A percentile compares a stretch with the other conserved stretches of the same genome.
Conservation (phyloP, 1,140 invertebrate species). For the Drosophila nikananu region DNA sequence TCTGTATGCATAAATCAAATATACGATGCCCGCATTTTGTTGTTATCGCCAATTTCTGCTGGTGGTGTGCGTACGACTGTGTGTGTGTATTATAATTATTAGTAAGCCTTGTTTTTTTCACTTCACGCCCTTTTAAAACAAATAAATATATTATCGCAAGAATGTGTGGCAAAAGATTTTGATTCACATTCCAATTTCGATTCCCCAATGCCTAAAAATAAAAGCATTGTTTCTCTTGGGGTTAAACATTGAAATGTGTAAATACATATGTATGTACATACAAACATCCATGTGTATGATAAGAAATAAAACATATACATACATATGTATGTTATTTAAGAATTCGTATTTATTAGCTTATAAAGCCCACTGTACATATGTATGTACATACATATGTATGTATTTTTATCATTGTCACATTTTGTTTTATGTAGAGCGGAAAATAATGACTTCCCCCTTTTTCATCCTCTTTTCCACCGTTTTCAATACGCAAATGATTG, state of each 20-base stretch:
- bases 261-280: background rate
- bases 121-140: conserved; percentile 33
- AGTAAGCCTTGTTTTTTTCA: conserved; percentile 35
- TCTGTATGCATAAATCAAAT: conserved; percentile 30
- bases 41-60: conserved; percentile 39
- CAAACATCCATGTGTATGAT: background rate
- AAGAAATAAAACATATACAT: background rate
- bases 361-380: background rate
- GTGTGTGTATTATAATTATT: conserved; percentile 14
- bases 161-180: conserved; percentile 16
- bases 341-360: background rate
- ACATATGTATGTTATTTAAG: background rate
- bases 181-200: conserved; percentile 1
- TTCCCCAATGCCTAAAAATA: conserved; percentile 2
- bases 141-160: conserved; percentile 17
- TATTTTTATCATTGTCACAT: conserved; percentile 20
- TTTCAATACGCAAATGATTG: conserved; percentile 45
- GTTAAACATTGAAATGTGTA: background rate
- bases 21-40: conserved; percentile 37
- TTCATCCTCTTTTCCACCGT: background rate
- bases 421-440: conserved; percentile 29
- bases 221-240: background rate
- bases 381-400: conserved; percentile 11
- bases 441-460: conserved; percentile 4
- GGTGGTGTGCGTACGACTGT: background rate